Conservation (phyloP, 2,888 invertebrate genomes). For the Nematopogon swammerdamellus region DNA sequence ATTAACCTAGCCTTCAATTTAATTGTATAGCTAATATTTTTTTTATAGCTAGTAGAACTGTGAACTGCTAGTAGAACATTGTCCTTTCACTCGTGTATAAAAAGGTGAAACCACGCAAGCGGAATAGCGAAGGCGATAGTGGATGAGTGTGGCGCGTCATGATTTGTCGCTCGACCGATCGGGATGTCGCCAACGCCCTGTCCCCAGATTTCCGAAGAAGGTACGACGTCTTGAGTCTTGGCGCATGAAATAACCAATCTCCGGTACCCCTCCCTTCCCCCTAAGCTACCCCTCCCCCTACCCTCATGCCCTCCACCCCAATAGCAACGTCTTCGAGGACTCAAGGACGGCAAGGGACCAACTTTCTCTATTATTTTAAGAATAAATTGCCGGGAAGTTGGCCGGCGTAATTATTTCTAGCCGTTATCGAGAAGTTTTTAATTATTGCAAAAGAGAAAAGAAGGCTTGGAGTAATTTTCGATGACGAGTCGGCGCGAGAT, state of each 20-base stretch:
- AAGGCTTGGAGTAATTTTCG: not conserved
- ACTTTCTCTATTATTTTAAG: not conserved
- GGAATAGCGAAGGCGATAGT: too few species aligned
- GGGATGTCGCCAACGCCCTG: too few species aligned
- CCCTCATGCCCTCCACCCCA: slow-evolving; percentile 3
- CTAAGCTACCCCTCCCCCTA: slow-evolving; percentile 5
- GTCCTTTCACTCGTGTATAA: too few species aligned
- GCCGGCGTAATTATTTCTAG: not conserved
- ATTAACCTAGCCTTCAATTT: too few species aligned
- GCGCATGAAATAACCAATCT: not conserved
- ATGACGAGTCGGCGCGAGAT: too few species aligned
- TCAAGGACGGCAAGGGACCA: not conserved
- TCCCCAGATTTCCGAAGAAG: not conserved
- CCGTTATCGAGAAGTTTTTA: not conserved
- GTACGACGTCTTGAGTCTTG: not conserved
- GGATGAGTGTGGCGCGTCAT: not conserved
- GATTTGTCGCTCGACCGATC: not conserved
- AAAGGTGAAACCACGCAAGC: too few species aligned
- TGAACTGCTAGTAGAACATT: too few species aligned
- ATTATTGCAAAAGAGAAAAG: not conserved
- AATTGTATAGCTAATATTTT: too few species aligned
- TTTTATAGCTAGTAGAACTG: too few species aligned
- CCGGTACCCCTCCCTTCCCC: slow-evolving; percentile 3
- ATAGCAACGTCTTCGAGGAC: slow-evolving; percentile 6
- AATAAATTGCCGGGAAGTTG: not conserved